Base-by-base conservation (phyloP, 2,888 invertebrate genomes). In the Chromoteleia sp. region DNA sequence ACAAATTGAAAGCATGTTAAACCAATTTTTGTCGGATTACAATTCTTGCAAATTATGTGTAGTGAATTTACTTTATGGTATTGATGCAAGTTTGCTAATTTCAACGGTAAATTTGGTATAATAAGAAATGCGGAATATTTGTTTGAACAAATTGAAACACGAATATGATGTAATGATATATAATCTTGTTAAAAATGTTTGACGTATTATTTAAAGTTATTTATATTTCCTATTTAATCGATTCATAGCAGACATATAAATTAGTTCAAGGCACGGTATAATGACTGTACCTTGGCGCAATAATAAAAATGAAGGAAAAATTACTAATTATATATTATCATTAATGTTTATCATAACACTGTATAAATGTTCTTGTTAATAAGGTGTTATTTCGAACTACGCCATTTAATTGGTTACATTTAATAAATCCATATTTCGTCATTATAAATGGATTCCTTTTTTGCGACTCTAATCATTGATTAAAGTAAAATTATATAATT, bases 241-340 rank as follows among this genome's bases (percentile, higher is more conserved):
- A 67, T 67, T 67, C 29, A 52, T 14, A 52, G 15, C 39, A 39
- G 17, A 39, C 33, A 39, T 15, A 29, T 12, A 41, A 67, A 67
- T 67, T 67, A 67, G 65, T 52, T 67, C 65, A 67, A 67, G 52
- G 50, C n/a, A 52, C 33, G 12, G n/a, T 14, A 25, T 52, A 67
- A 67, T 67, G 41, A 21, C 15, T 19, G 41, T 67, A 41, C 52
- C 65, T 52, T 67, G 21, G 19, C 14, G 17, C 36, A 52, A 29
- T 29, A 67, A 67, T 67, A 67, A 67, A 52, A 67, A 52, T 29
- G 30, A 52, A 52, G 39, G 52, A 67, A 67, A 50, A 52, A 41
- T 67, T 52, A 15, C 21, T 52, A 67, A 67, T 67, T 67, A 52
- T 29, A 52, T 4, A n/a, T 52, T 52, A 67, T 52, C 25, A 41